phyloP scores from a whole-genome alignment of 2,888 invertebrate genomes.

The Rhamnusium bicolor region DNA sequence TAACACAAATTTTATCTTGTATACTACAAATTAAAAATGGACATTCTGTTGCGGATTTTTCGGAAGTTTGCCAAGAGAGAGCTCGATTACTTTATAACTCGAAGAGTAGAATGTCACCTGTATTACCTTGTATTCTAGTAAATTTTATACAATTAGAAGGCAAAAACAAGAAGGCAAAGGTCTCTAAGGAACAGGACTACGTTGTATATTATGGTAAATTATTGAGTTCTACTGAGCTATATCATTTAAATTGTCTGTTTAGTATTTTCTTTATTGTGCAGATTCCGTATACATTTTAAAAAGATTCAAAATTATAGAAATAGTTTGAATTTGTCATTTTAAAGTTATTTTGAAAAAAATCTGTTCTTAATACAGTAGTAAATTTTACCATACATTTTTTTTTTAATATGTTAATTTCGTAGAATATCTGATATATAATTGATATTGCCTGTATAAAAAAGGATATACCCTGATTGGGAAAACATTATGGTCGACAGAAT shows the following conservation, averaged over 20 bases:
- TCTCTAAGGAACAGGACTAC: not conserved
- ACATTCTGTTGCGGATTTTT: slow-evolving; percentile 37
- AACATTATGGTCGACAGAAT: no score
- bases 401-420: no score
- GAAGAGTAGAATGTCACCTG: slow-evolving; percentile 40
- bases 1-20: slow-evolving; percentile 58
- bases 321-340: no score
- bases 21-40: slow-evolving; percentile 50
- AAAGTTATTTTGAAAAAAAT: no score
- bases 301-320: no score
- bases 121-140: slow-evolving; percentile 53
- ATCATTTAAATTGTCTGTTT: not conserved
- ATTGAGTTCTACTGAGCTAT: not conserved
- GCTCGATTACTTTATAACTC: slow-evolving; percentile 46
- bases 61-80: slow-evolving; percentile 38
- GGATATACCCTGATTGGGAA: no score
- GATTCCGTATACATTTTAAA: no score
- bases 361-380: no score
- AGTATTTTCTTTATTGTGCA: no score
- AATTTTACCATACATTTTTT: no score
- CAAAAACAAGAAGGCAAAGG: slow-evolving; percentile 18
- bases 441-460: no score
- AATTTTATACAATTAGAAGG: slow-evolving; percentile 25
- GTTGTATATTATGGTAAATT: slow-evolving; percentile 49
- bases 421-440: no score